Evolutionary conservation across 2,888 invertebrate genomes (phyloP), one percentile per base, ranked within the genome.

Genomic region (Agrochola lota): DNA sequence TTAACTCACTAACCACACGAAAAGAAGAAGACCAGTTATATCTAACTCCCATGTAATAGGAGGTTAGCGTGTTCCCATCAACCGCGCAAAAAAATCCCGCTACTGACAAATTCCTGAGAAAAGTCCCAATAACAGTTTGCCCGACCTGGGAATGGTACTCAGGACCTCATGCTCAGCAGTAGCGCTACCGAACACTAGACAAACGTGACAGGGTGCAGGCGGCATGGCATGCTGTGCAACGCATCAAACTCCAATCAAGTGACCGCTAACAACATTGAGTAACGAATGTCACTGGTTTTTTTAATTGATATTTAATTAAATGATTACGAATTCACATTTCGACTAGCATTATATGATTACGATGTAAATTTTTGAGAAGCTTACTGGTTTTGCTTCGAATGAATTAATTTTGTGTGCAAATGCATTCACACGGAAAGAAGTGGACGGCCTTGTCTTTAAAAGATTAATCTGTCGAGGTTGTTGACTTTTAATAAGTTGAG

Each of bases 371-470:
- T 30, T 67, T 59, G 59, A 15, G 23, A 30, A 78, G 40, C 26
- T n/a, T 3, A n/a, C 17, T 43, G 26, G 23, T n/a, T 20, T 30
- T 9, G 23, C 7, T 46, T 78, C 30, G 23, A 46, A 46, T 62
- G 43, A 35, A 76, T 77, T 17, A 23, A 23, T 63, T 46, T 60
- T 52, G 6, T 46, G 63, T 55, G 59, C 35, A 69, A 59, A 68
- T 55, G 77, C 9, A 77, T 35, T 57, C 15, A 26, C 30, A 26
- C 6, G n/a, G 7, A 20, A 35, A 52, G 15, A 62, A 55, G 35
- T 12, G 43, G 35, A 15, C 60, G 60, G 60, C 77, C 71, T 80
- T 71, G 52, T 12, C 17, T 62, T 35, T 35, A 43, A 69, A 78
- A 69, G 2, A 35, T 46, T 7, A 23, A 43, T 79, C 23, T 46